A percentile compares a stretch with the other conserved stretches of the same genome.
These are phyloP conservation scores for Heterotilapia buettikoferi DNA, from an alignment of 2,113 vertebrate species.

Conservation along the genomic window DNA sequence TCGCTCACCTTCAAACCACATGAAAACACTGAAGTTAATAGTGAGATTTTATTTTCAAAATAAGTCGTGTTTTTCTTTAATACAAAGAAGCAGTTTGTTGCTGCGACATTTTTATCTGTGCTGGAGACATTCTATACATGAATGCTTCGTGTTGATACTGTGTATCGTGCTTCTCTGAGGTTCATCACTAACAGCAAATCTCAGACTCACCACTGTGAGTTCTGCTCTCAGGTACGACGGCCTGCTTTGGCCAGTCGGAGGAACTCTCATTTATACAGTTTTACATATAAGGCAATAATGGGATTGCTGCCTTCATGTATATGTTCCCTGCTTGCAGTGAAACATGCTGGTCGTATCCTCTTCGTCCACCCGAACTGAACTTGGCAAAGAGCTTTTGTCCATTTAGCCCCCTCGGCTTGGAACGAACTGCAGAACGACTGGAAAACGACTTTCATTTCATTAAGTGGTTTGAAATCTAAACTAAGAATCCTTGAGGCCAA, in stretches of 20 bases:
- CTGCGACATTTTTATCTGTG: not conserved
- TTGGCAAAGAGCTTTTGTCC: not conserved
- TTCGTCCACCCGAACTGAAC: fast-evolving
- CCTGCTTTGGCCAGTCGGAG: fast-evolving
- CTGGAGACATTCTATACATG: not conserved
- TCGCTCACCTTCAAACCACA: not conserved
- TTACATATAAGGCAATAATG: not conserved
- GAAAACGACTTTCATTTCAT: not conserved
- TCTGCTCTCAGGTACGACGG: not conserved
- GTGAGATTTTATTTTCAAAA: not conserved
- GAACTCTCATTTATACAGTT: not conserved
- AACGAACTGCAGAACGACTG: not conserved
- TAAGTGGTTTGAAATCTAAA: not conserved
- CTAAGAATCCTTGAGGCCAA: not conserved
- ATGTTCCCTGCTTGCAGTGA: not conserved
- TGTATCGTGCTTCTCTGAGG: not conserved
- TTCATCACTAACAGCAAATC: not conserved
- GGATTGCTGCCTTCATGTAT: not conserved
- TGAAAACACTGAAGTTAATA: not conserved
- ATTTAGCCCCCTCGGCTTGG: not conserved
- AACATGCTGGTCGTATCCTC: not conserved
- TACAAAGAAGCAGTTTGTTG: not conserved
- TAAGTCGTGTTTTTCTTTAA: not conserved
- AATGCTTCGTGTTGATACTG: not conserved
- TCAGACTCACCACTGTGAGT: not conserved